Evolutionary conservation across 2,797 vertebrate genomes (phyloP).

Genomic region (Pseudochromis fuscus): DNA sequence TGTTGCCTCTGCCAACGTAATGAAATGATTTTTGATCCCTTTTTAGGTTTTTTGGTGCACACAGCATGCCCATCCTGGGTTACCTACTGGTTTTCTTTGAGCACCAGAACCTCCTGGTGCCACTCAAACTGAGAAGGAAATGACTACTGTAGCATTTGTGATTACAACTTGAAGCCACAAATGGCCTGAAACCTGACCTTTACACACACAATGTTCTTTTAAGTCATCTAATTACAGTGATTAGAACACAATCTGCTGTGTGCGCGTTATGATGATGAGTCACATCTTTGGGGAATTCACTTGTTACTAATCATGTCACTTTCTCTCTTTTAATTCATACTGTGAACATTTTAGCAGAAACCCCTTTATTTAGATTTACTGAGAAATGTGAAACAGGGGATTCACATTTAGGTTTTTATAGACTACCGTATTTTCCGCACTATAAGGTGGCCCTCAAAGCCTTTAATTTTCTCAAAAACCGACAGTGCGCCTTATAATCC

Average conservation of each 20-base stretch:
- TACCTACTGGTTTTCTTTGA: constrained; percentile 42
- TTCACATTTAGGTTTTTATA: too few species aligned
- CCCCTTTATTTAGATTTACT: background rate
- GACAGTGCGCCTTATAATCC: too few species aligned
- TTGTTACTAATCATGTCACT: constrained; percentile 2
- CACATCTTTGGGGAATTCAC: background rate
- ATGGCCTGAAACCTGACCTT: constrained; percentile 35
- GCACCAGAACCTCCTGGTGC: constrained; percentile 12
- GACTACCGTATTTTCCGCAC: too few species aligned
- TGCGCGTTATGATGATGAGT: background rate
- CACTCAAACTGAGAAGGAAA: constrained; percentile 47
- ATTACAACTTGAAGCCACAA: constrained; percentile 29
- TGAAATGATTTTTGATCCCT: constrained; percentile 11
- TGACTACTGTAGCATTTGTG: constrained; percentile 4
- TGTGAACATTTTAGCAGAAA: background rate
- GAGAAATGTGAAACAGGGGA: background rate
- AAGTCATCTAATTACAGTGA: constrained; percentile 17
- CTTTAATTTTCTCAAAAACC: too few species aligned
- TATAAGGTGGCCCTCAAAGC: too few species aligned
- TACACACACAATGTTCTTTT: constrained; percentile 4
- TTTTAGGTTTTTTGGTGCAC: constrained; percentile 27
- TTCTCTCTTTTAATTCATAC: background rate
- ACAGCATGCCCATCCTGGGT: constrained; percentile 6
- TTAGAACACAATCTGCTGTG: background rate
- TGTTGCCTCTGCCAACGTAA: constrained; percentile 21